A percentile compares a stretch with the other conserved stretches of the same genome.
Conservation (phyloP, 2,113 vertebrate genomes). For the Tyrannus savana region DNA sequence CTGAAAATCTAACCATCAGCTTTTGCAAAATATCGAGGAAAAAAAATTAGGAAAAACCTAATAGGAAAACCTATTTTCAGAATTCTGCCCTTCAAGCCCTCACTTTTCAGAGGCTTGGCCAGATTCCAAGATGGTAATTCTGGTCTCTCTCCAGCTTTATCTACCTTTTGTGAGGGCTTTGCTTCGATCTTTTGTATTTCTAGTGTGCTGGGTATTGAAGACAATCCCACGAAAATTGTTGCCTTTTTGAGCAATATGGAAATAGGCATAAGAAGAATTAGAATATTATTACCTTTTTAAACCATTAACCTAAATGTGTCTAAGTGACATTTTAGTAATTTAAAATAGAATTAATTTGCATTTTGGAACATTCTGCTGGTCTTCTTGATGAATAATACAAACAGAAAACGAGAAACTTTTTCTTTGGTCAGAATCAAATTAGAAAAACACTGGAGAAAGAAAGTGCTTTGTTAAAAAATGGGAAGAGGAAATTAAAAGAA, state of each 20-base stretch:
- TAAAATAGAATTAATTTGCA: neutral
- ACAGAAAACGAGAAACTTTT: neutral
- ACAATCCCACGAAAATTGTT: neutral
- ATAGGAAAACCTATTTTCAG: neutral
- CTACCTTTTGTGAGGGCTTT: neutral
- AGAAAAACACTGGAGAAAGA: neutral
- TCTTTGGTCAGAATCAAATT: neutral
- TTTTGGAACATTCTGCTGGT: neutral
- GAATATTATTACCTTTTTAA: neutral
- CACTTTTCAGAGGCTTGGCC: neutral
- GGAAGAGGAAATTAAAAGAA: slow-evolving; percentile 21
- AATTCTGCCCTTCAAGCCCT: neutral
- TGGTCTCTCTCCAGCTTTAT: neutral
- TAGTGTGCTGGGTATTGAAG: neutral
- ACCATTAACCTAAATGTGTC: neutral
- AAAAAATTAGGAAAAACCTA: neutral
- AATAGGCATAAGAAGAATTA: neutral
- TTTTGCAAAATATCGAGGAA: neutral
- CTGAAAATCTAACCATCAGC: neutral
- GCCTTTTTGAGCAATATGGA: neutral
- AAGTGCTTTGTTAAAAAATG: neutral
- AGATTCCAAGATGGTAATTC: neutral
- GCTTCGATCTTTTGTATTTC: neutral
- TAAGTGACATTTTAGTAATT: neutral
- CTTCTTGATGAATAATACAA: neutral